Base-by-base conservation (phyloP, 2,888 invertebrate genomes). In the Pristionchus mayeri region DNA sequence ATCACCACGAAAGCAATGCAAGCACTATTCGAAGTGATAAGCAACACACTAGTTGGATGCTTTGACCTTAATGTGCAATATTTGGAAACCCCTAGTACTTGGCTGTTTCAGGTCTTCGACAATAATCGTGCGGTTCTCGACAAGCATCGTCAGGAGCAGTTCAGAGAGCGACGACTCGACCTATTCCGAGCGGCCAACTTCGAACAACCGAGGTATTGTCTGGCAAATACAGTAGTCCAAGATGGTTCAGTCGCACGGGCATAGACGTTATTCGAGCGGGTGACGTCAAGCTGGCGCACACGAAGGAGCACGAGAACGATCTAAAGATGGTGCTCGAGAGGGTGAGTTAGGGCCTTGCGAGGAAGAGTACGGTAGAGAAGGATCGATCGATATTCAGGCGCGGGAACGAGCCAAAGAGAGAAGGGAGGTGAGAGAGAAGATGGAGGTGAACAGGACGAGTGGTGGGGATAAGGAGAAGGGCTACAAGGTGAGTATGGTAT, bases 251-350 rank as follows among this genome's bases (percentile, higher is more conserved):
- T 60, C 18, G 71, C 71, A 71, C 9, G 24, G 44, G 44, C n/a
- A 2, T 40, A 16, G 71, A 71, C 24, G 9, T 71, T 3, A 13
- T 71, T 3, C 71, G 71, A 0, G 37, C 71, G 71, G 71, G 71
- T 11, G 71, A 71, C 40, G 71, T 71, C 24, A 71, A 71, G 4
- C 24, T 71, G 71, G 71, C 71, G 24, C 71, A 71, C 11, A 71
- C 40, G 6, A n/a, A 71, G n/a, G 71, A 71, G 44, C 71, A 71
- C 44, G 16, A n/a, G 18, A 40, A 40, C 18, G 40, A n/a, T 37
- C 40, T 71, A 40, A 30, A 71, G 24, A 13, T 40, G 24, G 44
- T 71, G 40, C 24, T 71, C 40, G 37, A 71, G 40, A 21, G 37
- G 71, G 71, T 71, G n/a, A 71, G 71, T 27, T 6, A 16, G 63